These are phyloP conservation scores for Pangasianodon gigas DNA, from an alignment of 2,113 vertebrate species.

Conservation along the genomic window DNA sequence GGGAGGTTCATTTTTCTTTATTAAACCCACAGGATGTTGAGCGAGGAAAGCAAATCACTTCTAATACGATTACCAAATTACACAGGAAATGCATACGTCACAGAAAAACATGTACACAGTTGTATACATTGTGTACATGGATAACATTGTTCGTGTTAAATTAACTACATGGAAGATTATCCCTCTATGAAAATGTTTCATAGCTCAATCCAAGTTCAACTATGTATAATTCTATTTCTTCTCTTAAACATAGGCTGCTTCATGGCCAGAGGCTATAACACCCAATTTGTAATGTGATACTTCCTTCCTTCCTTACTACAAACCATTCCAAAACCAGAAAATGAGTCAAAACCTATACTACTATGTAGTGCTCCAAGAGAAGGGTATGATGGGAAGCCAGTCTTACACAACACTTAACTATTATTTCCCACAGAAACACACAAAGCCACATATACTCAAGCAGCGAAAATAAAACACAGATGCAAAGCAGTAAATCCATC, in stretches of 20 bases:
- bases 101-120: constrained; percentile 15
- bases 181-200: not conserved
- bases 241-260: constrained; percentile 55
- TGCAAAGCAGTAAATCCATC: constrained; percentile 17
- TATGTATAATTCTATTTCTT: constrained; percentile 51
- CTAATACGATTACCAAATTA: constrained; percentile 23
- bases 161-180: not conserved
- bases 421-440: constrained; percentile 26
- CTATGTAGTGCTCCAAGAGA: not conserved
- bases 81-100: constrained; percentile 12
- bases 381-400: not conserved
- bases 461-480: constrained; percentile 43
- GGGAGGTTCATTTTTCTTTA: constrained; percentile 33
- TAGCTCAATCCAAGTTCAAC: constrained; percentile 22
- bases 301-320: constrained; percentile 64
- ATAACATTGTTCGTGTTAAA: not conserved
- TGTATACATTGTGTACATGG: constrained; percentile 2
- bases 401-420: constrained; percentile 8
- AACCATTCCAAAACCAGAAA: constrained; percentile 48
- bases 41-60: constrained; percentile 2
- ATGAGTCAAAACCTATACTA: constrained; percentile 18
- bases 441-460: constrained; percentile 11
- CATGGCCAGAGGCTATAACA: constrained; percentile 58
- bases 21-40: constrained; percentile 32
- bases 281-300: constrained; percentile 59